Evolutionary conservation across 2,888 invertebrate genomes (phyloP).

Genomic region (Neoascia interrupta): DNA sequence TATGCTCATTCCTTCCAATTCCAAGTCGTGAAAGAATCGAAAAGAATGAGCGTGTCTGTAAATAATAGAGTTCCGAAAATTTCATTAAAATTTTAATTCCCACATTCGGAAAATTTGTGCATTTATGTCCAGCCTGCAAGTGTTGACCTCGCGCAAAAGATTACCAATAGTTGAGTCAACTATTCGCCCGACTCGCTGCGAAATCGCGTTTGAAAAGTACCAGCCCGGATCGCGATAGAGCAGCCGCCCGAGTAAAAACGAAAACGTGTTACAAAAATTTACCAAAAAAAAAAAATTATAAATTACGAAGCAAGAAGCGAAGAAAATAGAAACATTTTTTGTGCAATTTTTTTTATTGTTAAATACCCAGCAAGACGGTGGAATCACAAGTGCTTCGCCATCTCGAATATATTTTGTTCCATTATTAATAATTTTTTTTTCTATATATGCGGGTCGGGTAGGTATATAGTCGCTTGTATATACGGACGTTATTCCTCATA

Average conservation of each 20-base stretch:
- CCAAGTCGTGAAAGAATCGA: slow-evolving; percentile 25
- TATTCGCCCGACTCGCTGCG: too few species aligned
- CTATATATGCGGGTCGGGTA: slow-evolving; percentile 38
- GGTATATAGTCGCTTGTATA: slow-evolving; percentile 35
- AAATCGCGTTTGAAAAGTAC: neutral
- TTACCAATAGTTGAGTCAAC: too few species aligned
- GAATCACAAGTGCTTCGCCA: slow-evolving; percentile 55
- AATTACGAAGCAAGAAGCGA: slow-evolving; percentile 35
- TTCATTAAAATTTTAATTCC: slow-evolving; percentile 43
- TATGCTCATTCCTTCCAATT: neutral
- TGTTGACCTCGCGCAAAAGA: slow-evolving; percentile 5
- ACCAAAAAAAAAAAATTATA: slow-evolving; percentile 24
- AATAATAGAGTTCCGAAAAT: slow-evolving; percentile 57
- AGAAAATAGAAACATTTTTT: slow-evolving; percentile 37
- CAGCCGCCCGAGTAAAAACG: slow-evolving; percentile 28
- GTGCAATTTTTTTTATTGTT: slow-evolving; percentile 35
- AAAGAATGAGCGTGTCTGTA: slow-evolving; percentile 58
- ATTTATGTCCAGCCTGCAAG: slow-evolving; percentile 13
- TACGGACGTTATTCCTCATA: slow-evolving; percentile 33
- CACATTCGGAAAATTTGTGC: slow-evolving; percentile 26
- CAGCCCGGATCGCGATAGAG: neutral
- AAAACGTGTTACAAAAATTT: slow-evolving; percentile 43
- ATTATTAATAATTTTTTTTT: too few species aligned
- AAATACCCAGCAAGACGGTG: slow-evolving; percentile 35
- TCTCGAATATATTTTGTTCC: slow-evolving; percentile 37